Conservation (phyloP, 1,140 invertebrate species). For the Acyrthosiphon pisum region DNA sequence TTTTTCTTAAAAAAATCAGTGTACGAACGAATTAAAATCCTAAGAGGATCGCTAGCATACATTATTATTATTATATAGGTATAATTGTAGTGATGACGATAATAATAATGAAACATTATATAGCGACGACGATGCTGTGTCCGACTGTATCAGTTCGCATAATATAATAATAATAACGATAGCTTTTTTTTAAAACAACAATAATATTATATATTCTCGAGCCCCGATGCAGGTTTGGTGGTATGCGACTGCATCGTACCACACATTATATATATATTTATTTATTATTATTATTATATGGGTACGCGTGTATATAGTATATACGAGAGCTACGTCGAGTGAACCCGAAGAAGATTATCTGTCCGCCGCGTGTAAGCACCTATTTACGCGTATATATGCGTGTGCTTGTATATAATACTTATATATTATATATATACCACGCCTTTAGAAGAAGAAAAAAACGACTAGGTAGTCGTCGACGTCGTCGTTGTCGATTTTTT, state of each 20-base stretch:
- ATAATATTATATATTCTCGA: neutral
- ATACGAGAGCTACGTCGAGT: neutral
- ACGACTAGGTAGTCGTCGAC: constrained; percentile 15
- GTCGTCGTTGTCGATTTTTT: constrained; percentile 28
- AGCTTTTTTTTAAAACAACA: neutral
- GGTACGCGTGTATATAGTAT: neutral
- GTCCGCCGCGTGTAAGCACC: neutral
- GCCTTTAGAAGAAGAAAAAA: constrained; percentile 21
- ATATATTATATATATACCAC: constrained; percentile 21
- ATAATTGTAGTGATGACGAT: neutral
- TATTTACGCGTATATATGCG: neutral
- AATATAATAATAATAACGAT: constrained; percentile 4
- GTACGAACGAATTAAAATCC: neutral
- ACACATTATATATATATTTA: neutral
- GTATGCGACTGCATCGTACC: neutral
- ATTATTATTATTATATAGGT: neutral
- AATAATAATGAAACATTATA: neutral
- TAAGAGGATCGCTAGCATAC: neutral
- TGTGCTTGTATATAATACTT: neutral
- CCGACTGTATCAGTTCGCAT: neutral
- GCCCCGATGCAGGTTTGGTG: neutral
- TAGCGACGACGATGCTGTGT: neutral
- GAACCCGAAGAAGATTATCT: constrained; percentile 30
- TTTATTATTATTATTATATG: constrained; percentile 23
- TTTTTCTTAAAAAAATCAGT: neutral